phyloP scores from a whole-genome alignment of 2,888 invertebrate species.

The Venusia cambrica region DNA sequence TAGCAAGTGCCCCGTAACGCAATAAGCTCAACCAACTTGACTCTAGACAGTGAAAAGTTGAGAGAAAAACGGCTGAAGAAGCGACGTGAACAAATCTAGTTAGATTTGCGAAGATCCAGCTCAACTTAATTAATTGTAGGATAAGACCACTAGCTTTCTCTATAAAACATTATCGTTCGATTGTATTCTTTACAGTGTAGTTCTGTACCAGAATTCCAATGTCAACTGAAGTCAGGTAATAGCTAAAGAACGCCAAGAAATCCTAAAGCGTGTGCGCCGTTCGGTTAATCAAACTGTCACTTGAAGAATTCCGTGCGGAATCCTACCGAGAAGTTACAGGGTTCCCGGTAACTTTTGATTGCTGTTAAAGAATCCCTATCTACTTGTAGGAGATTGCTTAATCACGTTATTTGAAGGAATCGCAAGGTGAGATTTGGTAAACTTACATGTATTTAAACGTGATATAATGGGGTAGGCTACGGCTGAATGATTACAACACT shows the following conservation, averaged over 20 bases:
- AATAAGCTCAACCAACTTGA: conserved; percentile 60
- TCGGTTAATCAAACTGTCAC: conserved; percentile 81
- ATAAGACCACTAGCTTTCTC: conserved; percentile 21
- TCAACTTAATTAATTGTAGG: conserved; percentile 44
- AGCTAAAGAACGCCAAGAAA: conserved; percentile 66
- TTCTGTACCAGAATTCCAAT: conserved; percentile 44
- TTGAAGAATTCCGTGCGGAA: conserved; percentile 78
- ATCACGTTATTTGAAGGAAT: conserved; percentile 54
- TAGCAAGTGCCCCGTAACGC: conserved; percentile 60
- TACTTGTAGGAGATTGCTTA: conserved; percentile 71
- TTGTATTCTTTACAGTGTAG: conserved; percentile 20
- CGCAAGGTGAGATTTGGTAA: conserved; percentile 26
- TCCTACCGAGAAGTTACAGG: conserved; percentile 74
- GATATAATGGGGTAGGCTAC: no score
- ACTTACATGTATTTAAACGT: no score
- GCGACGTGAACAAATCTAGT: conserved; percentile 59
- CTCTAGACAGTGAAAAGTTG: conserved; percentile 37
- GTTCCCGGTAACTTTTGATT: conserved; percentile 77
- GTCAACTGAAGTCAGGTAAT: conserved; percentile 59
- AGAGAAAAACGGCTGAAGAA: conserved; percentile 55
- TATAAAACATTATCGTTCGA: conserved; percentile 4
- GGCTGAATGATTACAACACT: no score
- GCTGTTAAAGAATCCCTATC: conserved; percentile 66
- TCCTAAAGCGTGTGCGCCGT: conserved; percentile 73
- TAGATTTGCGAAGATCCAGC: conserved; percentile 51